Evolutionary conservation across 2,113 vertebrate species (phyloP), one percentile per base, ranked within the genome.

Genomic region (Sceloporus undulatus): DNA sequence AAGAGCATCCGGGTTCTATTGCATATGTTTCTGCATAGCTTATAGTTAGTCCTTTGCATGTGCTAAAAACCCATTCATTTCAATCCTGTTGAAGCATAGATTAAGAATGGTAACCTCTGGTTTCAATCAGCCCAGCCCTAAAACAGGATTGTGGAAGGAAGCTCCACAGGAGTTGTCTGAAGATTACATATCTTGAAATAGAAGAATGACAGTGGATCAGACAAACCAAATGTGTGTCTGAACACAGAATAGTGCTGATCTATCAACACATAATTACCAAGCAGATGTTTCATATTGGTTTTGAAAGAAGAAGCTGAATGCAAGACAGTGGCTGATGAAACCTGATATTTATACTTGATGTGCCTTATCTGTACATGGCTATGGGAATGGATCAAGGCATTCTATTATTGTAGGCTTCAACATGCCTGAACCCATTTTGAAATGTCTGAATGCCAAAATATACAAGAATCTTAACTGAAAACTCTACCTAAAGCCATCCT

Each of bases 361-460:
- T 16, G 29, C 86, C 89, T 90, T 90, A 91, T 92, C 93, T 89
- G 74, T 86, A 1, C 92, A 86, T 91, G 90, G 86, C 92, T 96
- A 90, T 93, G 92, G 92, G 94, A 95, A 94, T 85, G 85, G 48
- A 93, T 86, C 83, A 85, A 66, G 84, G 88, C 84, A 34, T 86
- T 91, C 1, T n/a, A 91, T 86, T 89, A 94, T 84, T 13, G 25
- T 90, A 91, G 86, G 91, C 88, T 94, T 56, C 7, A 78, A 93
- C 95, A 88, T 34, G 94, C 89, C 93, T 86, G 65, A 38, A 34
- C 56, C 0, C n/a, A 93, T 85, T 74, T 86, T 81, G 71, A 88
- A 82, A 77, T 85, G 91, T 88, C 70, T 34, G 66, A 21, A 84
- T 18, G 14, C 25, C 62, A 27, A 86, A 75, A 85, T 79, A 89